phyloP scores from a whole-genome alignment of 2,113 vertebrate genomes.

The Sterna hirundo region DNA sequence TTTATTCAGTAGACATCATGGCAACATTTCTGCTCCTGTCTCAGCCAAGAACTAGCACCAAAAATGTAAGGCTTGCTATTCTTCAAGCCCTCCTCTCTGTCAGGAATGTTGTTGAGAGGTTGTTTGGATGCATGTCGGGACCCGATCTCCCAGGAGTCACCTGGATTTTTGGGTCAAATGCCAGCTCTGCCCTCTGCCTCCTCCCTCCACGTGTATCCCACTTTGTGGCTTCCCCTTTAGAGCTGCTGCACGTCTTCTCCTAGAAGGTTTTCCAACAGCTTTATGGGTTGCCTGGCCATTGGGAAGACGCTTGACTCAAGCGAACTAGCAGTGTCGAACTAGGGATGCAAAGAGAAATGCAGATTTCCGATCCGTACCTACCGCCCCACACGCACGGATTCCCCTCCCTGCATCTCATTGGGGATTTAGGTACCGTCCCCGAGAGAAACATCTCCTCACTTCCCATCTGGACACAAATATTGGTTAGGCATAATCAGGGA shows the following conservation, averaged over 20 bases:
- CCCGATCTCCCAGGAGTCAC: background rate
- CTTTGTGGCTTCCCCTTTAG: background rate
- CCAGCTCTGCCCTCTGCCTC: background rate
- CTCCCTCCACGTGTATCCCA: background rate
- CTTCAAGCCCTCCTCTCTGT: background rate
- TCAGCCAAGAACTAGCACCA: background rate
- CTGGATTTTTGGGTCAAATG: background rate
- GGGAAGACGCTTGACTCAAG: background rate
- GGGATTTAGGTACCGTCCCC: background rate
- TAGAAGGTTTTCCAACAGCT: background rate
- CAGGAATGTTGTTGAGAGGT: background rate
- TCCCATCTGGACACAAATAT: background rate
- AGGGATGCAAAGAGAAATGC: background rate
- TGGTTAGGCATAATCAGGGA: background rate
- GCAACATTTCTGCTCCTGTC: conserved; percentile 1
- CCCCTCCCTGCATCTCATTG: background rate
- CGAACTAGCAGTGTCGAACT: background rate
- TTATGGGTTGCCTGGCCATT: too few relatives aligned
- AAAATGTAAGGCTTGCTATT: background rate
- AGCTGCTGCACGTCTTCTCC: background rate
- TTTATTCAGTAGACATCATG: conserved; percentile 25
- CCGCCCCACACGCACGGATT: background rate
- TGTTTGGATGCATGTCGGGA: background rate
- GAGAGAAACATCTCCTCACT: background rate
- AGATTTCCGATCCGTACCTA: background rate